Percentiles rank a stretch among this genome's conserved stretches.
Evolutionary conservation across 2,888 invertebrate species (phyloP).

Genomic region (Celastrina argiolus): DNA sequence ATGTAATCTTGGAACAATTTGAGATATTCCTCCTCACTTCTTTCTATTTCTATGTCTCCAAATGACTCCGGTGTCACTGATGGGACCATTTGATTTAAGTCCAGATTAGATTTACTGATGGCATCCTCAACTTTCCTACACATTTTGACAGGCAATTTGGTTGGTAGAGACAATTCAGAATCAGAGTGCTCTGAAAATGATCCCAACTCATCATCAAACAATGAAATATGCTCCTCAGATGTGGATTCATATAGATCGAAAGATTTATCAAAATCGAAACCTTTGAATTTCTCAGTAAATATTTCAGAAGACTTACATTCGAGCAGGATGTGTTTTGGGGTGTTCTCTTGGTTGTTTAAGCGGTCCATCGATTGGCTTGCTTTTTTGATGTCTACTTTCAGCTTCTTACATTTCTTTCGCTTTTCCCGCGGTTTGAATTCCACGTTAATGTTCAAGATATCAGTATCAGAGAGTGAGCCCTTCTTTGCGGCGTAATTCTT

Average conservation of each 20-base stretch:
- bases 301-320: constrained; percentile 54
- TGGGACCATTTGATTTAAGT: constrained; percentile 41
- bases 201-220: constrained; percentile 51
- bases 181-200: constrained; percentile 60
- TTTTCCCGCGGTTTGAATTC: constrained; percentile 40
- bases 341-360: constrained; percentile 52
- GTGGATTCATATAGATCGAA: constrained; percentile 56
- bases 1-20: constrained; percentile 54
- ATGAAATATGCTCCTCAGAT: constrained; percentile 42
- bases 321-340: constrained; percentile 59
- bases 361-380: constrained; percentile 52
- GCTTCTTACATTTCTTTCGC: constrained; percentile 47
- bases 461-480: constrained; percentile 61
- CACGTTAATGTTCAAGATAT: constrained; percentile 43
- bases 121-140: constrained; percentile 53
- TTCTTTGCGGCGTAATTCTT: constrained; percentile 52
- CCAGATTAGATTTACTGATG: constrained; percentile 30
- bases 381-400: constrained; percentile 59
- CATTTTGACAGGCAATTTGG: constrained; percentile 50
- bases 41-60: constrained; percentile 58
- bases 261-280: constrained; percentile 58
- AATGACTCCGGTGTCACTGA: constrained; percentile 61
- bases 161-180: constrained; percentile 43
- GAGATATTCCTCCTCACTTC: constrained; percentile 56
- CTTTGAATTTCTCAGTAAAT: constrained; percentile 50